Base-by-base conservation (phyloP, 1,140 invertebrate species). In the Conus ventricosus region DNA sequence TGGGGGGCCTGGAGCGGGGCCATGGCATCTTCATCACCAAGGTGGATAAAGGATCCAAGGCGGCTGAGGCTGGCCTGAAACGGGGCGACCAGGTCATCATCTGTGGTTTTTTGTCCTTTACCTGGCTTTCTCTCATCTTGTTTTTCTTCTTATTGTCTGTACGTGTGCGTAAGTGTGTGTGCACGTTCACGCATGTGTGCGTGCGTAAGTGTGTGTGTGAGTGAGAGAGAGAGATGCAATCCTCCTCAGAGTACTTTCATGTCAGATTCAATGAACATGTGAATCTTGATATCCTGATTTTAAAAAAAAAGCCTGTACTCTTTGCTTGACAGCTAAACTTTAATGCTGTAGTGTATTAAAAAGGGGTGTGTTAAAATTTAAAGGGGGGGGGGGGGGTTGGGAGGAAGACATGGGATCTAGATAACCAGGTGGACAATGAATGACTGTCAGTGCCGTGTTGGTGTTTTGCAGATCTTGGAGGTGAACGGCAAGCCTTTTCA, bases 401-500 rank as follows among this genome's bases (percentile, higher is more conserved):
- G n/a, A 17, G 51, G 51, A 20, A 11, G 76, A 39, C 25, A 78
- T 11, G 25, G 76, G 23, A 27, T 15, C 10, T 13, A 11, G 10
- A 78, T n/a, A 15, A 27, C 11, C 51, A 5, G 75, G 10, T 20
- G 13, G 51, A 78, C n/a, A 78, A n/a, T 78, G 8, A 3, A 27
- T 4, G 13, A 27, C 51, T n/a, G 6, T 15, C 7, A 39, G 39
- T 39, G 8, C 0, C 15, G 53, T 83, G 39, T 55, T 55, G 57
- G 11, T 89, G 82, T 54, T n/a, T 91, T 93, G 82, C 91, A 95
- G 94, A 94, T 95, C 76, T 96, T 99, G 87, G 98, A 99, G 96
- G 98, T 99, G 0, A 99, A 99, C 95, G 98, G 99, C 27, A 98
- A 99, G 93, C 99, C 97, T 92, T 99, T 99, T 95, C 97, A 98